A percentile compares a stretch with the other conserved stretches of the same genome.
These are phyloP conservation scores for Netelia virgata DNA, from an alignment of 2,888 invertebrate species.

Conservation along the genomic window DNA sequence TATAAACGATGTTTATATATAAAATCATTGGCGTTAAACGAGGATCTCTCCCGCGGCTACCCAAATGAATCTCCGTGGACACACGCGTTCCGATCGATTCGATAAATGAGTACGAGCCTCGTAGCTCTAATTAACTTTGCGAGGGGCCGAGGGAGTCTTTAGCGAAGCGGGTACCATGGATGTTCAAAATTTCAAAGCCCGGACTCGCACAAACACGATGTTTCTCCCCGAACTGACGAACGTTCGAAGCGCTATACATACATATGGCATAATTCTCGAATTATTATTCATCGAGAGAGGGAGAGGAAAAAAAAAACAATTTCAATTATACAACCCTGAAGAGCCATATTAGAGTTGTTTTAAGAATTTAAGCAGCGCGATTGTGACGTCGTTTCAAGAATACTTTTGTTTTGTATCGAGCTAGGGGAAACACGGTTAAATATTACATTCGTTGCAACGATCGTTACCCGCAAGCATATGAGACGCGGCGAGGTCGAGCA, in stretches of 20 bases:
- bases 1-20: background rate
- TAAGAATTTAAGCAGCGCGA: background rate
- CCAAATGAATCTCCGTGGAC: conserved; percentile 41
- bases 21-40: conserved; percentile 27
- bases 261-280: too few species aligned
- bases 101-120: conserved; percentile 41
- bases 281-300: background rate
- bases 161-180: background rate
- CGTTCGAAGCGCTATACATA: too few species aligned
- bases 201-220: background rate
- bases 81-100: conserved; percentile 40
- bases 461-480: conserved; percentile 29
- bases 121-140: conserved; percentile 31
- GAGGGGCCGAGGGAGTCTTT: conserved; percentile 30
- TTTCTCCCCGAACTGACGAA: background rate
- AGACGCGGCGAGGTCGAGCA: conserved; percentile 39
- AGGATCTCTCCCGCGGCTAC: conserved; percentile 28
- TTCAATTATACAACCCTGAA: background rate
- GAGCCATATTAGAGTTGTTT: background rate
- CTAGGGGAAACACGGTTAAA: background rate
- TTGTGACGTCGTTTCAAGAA: background rate
- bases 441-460: conserved; percentile 30
- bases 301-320: background rate
- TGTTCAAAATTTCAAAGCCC: background rate
- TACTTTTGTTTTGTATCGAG: conserved; percentile 11